phyloP scores from a whole-genome alignment of 2,113 vertebrate genomes.

The Willisornis vidua region DNA sequence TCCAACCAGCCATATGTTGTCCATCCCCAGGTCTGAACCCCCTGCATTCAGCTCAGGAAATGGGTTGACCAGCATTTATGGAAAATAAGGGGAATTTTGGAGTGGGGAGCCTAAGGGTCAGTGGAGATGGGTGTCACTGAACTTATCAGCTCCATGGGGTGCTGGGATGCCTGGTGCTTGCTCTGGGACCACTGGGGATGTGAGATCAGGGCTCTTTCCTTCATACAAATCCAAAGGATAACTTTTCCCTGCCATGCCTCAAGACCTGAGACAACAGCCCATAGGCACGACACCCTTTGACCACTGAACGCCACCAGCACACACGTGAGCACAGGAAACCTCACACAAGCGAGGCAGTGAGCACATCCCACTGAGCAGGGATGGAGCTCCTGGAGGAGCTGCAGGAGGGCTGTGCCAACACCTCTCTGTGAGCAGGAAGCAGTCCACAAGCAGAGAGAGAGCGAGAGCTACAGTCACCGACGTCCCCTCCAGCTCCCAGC shows the following conservation, averaged over 20 bases:
- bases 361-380: neutral
- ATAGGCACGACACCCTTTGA: fast-evolving
- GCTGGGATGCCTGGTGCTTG: neutral
- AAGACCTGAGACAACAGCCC: neutral
- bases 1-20: neutral
- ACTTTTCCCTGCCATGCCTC: neutral
- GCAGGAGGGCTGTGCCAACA: neutral
- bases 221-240: neutral
- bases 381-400: neutral
- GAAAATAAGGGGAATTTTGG: neutral
- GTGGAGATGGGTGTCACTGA: neutral
- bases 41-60: neutral
- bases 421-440: neutral
- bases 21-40: neutral
- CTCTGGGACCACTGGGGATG: neutral
- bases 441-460: neutral
- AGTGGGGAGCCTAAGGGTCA: neutral
- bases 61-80: neutral
- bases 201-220: fast-evolving
- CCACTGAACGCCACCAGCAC: fast-evolving
- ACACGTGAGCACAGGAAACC: fast-evolving
- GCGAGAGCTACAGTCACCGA: neutral
- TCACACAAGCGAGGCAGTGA: fast-evolving
- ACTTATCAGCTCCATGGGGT: fast-evolving
- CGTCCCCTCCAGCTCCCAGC: neutral